Percentiles rank a stretch among this genome's conserved stretches.
Evolutionary conservation across 2,888 invertebrate genomes (phyloP).

Genomic region (Netelia melanura): DNA sequence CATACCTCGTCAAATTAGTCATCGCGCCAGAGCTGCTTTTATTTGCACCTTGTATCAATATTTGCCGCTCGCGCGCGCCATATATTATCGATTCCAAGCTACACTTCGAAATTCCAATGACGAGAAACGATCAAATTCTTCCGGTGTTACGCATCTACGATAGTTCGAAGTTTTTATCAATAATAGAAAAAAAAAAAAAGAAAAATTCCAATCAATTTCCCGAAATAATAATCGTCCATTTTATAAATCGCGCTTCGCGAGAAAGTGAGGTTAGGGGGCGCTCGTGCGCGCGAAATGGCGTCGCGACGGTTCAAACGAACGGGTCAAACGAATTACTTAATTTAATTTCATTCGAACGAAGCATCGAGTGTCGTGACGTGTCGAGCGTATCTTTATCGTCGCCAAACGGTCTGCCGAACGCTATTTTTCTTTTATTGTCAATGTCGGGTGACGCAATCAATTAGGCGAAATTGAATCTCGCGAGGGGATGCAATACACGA

Average conservation of each 20-base stretch:
- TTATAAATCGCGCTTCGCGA: background rate
- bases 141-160: too few relatives aligned
- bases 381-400: conserved; percentile 5
- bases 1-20: conserved; percentile 5
- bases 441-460: conserved; percentile 48
- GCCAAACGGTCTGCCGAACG: conserved; percentile 54
- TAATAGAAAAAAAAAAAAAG: too few relatives aligned
- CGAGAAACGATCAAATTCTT: background rate
- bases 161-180: too few relatives aligned
- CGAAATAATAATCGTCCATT: background rate
- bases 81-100: conserved; percentile 5
- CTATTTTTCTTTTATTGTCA: conserved; percentile 2
- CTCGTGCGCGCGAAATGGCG: background rate
- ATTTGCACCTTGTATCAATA: conserved; percentile 40
- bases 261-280: conserved; percentile 3
- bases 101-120: background rate
- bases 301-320: background rate
- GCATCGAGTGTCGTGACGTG: background rate
- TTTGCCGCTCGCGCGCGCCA: conserved; percentile 21
- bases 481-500: conserved; percentile 43
- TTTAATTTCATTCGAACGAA: background rate
- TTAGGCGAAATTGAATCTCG: conserved; percentile 29
- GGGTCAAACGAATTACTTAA: conserved; percentile 32
- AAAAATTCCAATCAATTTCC: background rate
- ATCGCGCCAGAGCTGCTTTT: background rate